Conservation (phyloP, 2,888 invertebrate species). For the Machimus atricapillus region DNA sequence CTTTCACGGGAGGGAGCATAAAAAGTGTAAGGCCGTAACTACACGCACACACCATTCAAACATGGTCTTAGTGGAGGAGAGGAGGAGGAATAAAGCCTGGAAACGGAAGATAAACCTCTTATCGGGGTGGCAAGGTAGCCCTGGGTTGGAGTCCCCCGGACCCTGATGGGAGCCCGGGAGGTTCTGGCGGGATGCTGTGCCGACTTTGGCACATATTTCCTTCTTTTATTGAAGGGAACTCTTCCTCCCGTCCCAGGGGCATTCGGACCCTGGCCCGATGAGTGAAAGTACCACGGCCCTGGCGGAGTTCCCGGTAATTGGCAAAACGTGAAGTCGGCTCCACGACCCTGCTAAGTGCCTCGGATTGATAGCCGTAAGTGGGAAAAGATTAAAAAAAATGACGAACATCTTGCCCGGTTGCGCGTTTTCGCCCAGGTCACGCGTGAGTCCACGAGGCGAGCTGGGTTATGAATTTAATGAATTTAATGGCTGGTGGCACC, state of each 20-base stretch:
- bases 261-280: neutral
- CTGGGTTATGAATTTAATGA: neutral
- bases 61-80: neutral
- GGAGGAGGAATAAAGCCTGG: constrained; percentile 48
- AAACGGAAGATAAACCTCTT: constrained; percentile 56
- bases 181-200: neutral
- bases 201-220: neutral
- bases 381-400: constrained; percentile 17
- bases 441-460: neutral
- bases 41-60: neutral
- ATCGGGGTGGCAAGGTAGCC: constrained; percentile 42
- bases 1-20: neutral
- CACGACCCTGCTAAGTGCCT: constrained; percentile 1
- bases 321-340: neutral
- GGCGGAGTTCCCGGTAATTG: neutral
- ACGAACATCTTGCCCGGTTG: neutral
- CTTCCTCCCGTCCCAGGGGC: neutral
- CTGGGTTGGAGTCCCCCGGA: neutral
- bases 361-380: constrained; percentile 6
- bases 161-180: neutral
- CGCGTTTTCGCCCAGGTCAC: neutral
- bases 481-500: neutral
- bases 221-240: neutral
- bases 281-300: neutral
- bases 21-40: neutral